Evolutionary conservation across 2,888 invertebrate species (phyloP), one percentile per base, ranked within the genome.

Genomic region (Alsophila aescularia): DNA sequence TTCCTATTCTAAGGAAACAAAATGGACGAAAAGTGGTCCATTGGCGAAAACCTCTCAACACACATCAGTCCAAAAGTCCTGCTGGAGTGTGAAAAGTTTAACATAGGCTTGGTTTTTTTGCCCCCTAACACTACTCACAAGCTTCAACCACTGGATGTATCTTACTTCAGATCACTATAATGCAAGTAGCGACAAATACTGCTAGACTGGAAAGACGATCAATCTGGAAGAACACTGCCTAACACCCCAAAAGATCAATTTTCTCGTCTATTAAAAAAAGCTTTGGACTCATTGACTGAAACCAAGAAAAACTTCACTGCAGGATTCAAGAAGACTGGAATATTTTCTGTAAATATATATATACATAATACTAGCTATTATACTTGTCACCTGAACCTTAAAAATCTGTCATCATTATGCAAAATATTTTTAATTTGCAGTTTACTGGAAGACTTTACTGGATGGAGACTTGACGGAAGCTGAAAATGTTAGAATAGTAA

Each of bases 121-220:
- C 64, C 67, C 14, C 45, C 64, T 10, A 64, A 50, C 1, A 61
- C 66, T 2, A 67, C 67, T 0, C 69, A 69, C 15, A 12, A 64
- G 0, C 58, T 57, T 0, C 64, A 64, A 35, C 67, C 63, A 0
- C 37, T 65, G 1, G 66, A 62, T 16, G 61, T 67, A 0, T 58
- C 61, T 3, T 66, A 52, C 45, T 67, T 65, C 43, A 59, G 44
- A 0, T 67, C 67, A 6, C 18, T 64, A 9, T 67, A 67, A 45
- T 61, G 15, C 42, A 35, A n/a, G 9, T 69, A 65, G 68, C 32
- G 57, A n/a, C 55, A 65, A 52, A 60, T 65, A n/a, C 45, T 66
- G 6, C 12, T 40, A 0, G 14, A 56, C 3, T 61, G 64, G 24
- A 61, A 63, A 49, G 29, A 12, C 50, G 51, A 9, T 40, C 32